These are phyloP conservation scores for Spilogale gracilis DNA, from an alignment of 2,113 vertebrate species.

Conservation along the genomic window DNA sequence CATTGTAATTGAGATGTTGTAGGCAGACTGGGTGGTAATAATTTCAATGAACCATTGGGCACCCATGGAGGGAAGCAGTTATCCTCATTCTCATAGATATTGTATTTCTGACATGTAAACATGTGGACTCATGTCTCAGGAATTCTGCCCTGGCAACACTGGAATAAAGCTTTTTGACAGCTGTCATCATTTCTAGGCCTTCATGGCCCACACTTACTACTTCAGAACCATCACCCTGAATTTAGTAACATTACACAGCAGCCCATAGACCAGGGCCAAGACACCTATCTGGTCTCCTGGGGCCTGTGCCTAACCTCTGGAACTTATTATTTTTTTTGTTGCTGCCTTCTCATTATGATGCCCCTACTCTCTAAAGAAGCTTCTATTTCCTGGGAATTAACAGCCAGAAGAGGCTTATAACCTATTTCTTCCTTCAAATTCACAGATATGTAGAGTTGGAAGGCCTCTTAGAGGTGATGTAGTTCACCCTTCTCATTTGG, in stretches of 20 bases:
- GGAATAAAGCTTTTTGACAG: background rate
- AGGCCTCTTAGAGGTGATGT: background rate
- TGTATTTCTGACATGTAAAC: background rate
- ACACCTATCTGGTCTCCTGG: constrained; percentile 44
- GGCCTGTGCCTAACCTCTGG: constrained; percentile 37
- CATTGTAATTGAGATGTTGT: background rate
- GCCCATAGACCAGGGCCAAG: background rate
- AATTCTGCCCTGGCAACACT: background rate
- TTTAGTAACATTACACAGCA: background rate
- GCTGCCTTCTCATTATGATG: background rate
- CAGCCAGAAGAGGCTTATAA: background rate
- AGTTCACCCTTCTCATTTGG: background rate
- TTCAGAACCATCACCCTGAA: background rate
- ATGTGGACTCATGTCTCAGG: background rate
- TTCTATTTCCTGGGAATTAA: background rate
- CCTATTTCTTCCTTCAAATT: background rate
- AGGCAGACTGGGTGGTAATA: background rate
- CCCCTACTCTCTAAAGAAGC: background rate
- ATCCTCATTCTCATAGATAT: background rate
- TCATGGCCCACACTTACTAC: background rate
- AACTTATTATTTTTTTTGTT: constrained; percentile 1
- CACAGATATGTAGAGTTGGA: background rate
- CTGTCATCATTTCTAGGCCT: constrained; percentile 28
- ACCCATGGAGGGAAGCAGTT: background rate
- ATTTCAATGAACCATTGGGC: background rate